Evolutionary conservation across 2,113 vertebrate species (phyloP).

Genomic region (human (Homo sapiens)): GRCh38 chr16:79977001-79977500

Average conservation of each 20-base stretch:
- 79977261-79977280: constrained; percentile 56
- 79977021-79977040: neutral
- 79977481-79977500: neutral
- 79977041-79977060: neutral
- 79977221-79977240: neutral
- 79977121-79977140: neutral
- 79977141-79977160: neutral
- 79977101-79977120: neutral
- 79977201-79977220: constrained; percentile 26
- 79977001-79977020: neutral
- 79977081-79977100: neutral
- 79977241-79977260: constrained; percentile 47
- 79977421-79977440: neutral
- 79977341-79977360: neutral
- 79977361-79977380: neutral
- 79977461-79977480: neutral
- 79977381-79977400: neutral
- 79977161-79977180: constrained; percentile 13
- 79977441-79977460: neutral
- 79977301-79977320: neutral
- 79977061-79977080: neutral
- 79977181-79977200: neutral
- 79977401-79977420: too few relatives aligned
- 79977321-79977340: neutral
- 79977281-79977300: neutral